Percentiles rank a stretch among this genome's conserved stretches.
phyloP scores from a whole-genome alignment of 2,113 vertebrate genomes.

The Phasianus colchicus region DNA sequence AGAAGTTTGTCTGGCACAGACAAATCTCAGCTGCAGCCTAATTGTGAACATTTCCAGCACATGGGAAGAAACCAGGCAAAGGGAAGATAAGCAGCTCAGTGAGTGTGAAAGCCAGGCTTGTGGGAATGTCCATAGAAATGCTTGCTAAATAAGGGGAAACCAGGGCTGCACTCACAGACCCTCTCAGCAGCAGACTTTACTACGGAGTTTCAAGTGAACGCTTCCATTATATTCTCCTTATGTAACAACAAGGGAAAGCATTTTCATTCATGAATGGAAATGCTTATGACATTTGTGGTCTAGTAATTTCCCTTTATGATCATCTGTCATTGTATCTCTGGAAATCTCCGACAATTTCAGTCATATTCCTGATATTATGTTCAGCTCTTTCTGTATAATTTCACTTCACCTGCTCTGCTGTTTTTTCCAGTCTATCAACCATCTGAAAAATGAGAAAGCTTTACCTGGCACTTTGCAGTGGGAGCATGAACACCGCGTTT shows the following conservation, averaged over 20 bases:
- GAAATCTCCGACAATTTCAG: background rate
- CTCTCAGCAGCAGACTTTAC: background rate
- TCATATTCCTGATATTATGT: background rate
- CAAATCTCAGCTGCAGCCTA: background rate
- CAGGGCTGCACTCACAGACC: accelerated
- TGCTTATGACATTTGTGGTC: background rate
- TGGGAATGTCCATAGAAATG: background rate
- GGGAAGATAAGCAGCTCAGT: background rate
- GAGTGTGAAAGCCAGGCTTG: background rate
- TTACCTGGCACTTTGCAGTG: background rate
- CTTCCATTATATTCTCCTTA: background rate
- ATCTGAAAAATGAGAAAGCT: slow-evolving; percentile 30
- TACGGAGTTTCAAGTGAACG: background rate
- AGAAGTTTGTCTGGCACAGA: background rate
- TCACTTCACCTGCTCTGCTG: background rate
- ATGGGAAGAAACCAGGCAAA: background rate
- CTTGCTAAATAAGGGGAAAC: background rate
- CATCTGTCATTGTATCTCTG: background rate
- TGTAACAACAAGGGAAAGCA: background rate
- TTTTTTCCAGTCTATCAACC: slow-evolving; percentile 31
- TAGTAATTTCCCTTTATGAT: background rate
- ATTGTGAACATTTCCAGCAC: background rate
- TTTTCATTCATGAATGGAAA: slow-evolving; percentile 33
- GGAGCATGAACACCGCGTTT: background rate
- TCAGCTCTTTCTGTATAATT: slow-evolving; percentile 29